phyloP scores from a whole-genome alignment of 2,113 vertebrate species.

The Anseranas semipalmata region DNA sequence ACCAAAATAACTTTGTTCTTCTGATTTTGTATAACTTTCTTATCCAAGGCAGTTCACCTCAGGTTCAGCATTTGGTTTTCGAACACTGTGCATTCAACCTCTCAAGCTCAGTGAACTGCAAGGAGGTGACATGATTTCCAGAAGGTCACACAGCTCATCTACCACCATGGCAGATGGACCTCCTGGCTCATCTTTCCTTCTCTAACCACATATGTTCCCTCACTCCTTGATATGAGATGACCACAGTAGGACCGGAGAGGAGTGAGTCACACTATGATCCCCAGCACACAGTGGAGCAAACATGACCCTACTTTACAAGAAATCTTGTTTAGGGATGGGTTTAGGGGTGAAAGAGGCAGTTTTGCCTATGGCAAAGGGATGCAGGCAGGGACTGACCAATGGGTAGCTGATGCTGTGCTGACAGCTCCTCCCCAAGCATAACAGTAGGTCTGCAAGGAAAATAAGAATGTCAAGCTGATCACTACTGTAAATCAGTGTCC shows the following conservation, averaged over 20 bases:
- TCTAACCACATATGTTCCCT: neutral
- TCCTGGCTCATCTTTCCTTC: neutral
- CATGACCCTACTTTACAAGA: neutral
- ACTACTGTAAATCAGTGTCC: neutral
- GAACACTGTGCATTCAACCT: neutral
- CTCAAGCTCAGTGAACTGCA: neutral
- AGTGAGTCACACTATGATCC: neutral
- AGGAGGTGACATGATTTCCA: neutral
- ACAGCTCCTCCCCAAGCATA: neutral
- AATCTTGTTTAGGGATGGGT: neutral
- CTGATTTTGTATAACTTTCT: neutral
- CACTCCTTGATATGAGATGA: neutral
- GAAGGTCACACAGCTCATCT: neutral
- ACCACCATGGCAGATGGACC: neutral
- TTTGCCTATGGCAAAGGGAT: neutral
- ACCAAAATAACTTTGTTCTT: neutral
- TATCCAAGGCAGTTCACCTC: neutral
- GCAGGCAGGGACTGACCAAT: neutral
- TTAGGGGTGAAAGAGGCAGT: neutral
- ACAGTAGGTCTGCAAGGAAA: neutral
- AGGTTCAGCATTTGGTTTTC: neutral
- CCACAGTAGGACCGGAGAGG: neutral
- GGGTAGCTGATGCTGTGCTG: neutral
- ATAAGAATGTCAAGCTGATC: neutral
- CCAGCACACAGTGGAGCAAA: neutral